phyloP scores from a whole-genome alignment of 2,888 invertebrate genomes.

The Timema cristinae region DNA sequence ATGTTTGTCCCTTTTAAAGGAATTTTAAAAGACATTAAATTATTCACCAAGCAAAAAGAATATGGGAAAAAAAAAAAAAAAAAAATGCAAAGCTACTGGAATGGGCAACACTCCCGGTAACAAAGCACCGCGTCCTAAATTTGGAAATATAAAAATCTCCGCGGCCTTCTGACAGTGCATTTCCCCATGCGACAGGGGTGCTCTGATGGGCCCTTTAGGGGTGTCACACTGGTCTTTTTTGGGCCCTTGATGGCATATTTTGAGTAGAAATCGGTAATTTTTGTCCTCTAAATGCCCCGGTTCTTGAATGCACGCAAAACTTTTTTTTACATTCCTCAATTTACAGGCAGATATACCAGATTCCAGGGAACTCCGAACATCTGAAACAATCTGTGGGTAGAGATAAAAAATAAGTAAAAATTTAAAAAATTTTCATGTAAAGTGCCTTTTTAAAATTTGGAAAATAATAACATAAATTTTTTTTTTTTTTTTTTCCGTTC shows the following conservation, averaged over 20 bases:
- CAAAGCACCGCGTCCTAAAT: too few relatives aligned
- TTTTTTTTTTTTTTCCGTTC: too few relatives aligned
- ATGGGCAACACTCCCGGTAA: too few relatives aligned
- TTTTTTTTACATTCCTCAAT: constrained; percentile 54
- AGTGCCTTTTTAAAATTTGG: neutral
- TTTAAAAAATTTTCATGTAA: neutral
- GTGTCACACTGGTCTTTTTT: constrained; percentile 55
- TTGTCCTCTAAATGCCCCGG: constrained; percentile 41
- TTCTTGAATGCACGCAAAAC: constrained; percentile 67
- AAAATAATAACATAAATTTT: neutral
- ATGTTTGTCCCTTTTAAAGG: too few relatives aligned
- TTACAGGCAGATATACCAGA: constrained; percentile 51
- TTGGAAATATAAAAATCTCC: constrained; percentile 36
- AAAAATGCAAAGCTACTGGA: too few relatives aligned
- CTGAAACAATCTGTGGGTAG: constrained; percentile 41
- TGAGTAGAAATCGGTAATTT: too few relatives aligned
- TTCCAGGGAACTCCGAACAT: constrained; percentile 42
- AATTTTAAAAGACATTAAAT: too few relatives aligned
- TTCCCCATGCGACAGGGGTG: constrained; percentile 46
- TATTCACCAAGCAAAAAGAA: too few relatives aligned
- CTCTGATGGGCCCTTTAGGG: constrained; percentile 64
- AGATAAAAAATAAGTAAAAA: constrained; percentile 22
- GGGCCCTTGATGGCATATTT: constrained; percentile 49
- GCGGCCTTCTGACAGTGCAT: constrained; percentile 46
- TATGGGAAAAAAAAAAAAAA: too few relatives aligned